Percentiles rank a stretch among this genome's conserved stretches.
phyloP scores from a whole-genome alignment of 2,113 vertebrate genomes.

The Euleptes europaea region DNA sequence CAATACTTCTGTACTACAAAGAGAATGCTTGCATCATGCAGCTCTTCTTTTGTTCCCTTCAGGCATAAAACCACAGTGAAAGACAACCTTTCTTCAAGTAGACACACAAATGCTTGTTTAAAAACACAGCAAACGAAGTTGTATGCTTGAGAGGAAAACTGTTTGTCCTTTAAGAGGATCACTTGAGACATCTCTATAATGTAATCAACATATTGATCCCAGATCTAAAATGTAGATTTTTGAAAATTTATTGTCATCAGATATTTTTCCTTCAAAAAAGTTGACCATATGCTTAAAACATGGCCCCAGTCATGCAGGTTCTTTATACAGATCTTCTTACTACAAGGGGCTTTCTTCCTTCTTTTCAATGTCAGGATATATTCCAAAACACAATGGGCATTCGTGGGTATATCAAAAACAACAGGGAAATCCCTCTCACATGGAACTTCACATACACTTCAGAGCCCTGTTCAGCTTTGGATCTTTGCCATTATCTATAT shows the following conservation, averaged over 20 bases:
- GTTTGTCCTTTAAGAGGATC: too few species aligned
- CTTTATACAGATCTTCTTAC: neutral
- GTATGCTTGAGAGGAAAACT: neutral
- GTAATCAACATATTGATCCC: neutral
- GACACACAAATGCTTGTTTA: neutral
- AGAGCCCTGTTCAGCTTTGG: neutral
- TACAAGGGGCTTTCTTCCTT: neutral
- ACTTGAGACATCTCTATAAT: neutral
- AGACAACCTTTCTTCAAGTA: neutral
- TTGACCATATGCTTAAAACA: neutral
- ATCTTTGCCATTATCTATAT: neutral
- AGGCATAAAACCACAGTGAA: neutral
- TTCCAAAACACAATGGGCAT: neutral
- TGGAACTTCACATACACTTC: neutral
- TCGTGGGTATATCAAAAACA: neutral
- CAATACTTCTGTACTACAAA: neutral
- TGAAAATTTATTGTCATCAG: neutral
- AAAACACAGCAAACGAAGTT: neutral
- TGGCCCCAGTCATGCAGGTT: neutral
- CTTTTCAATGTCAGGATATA: neutral
- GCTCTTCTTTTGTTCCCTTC: slow-evolving; percentile 22
- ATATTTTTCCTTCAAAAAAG: neutral
- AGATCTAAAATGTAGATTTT: neutral
- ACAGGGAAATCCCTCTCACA: neutral
- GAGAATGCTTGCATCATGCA: neutral